Conservation (phyloP, 1,140 invertebrate genomes). For the Aphelinus atriplicis region DNA sequence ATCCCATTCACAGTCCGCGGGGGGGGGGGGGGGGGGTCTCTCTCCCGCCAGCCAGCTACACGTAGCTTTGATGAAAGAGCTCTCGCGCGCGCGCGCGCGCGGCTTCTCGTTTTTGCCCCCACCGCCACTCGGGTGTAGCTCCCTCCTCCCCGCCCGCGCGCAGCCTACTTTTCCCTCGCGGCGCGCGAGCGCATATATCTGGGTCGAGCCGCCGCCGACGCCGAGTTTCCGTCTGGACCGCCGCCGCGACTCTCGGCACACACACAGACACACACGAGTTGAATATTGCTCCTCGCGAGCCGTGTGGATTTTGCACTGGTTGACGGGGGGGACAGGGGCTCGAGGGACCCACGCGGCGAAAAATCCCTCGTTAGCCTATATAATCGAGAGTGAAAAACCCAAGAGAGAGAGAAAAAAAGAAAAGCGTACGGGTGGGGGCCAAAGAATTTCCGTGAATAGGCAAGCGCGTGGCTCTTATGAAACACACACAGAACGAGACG, state of each 20-base stretch:
- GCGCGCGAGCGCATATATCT: slow-evolving; percentile 6
- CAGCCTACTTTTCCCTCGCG: slow-evolving; percentile 43
- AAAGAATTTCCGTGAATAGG: no score
- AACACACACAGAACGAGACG: no score
- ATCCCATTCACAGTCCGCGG: slow-evolving; percentile 29
- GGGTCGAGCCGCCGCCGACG: background rate
- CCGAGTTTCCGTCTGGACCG: no score
- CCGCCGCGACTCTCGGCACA: slow-evolving; percentile 21
- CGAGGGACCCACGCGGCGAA: no score
- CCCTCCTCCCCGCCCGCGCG: slow-evolving; percentile 35
- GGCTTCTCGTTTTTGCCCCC: slow-evolving; percentile 10
- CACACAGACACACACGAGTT: background rate
- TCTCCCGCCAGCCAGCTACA: no score
- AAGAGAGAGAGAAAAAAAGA: no score
- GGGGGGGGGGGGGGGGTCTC: background rate
- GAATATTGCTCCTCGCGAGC: no score
- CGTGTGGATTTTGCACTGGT: no score
- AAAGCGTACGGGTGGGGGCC: no score
- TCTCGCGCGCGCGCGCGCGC: background rate
- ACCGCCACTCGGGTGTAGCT: background rate
- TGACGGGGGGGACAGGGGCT: no score
- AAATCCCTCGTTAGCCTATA: slow-evolving; percentile 18
- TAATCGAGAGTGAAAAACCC: slow-evolving; percentile 32
- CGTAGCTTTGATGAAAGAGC: slow-evolving; percentile 19
- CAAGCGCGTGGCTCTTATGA: no score